Conservation (phyloP, 35 echinoderm and acorn worm species). For the Apostichopus parvimensis region DNA sequence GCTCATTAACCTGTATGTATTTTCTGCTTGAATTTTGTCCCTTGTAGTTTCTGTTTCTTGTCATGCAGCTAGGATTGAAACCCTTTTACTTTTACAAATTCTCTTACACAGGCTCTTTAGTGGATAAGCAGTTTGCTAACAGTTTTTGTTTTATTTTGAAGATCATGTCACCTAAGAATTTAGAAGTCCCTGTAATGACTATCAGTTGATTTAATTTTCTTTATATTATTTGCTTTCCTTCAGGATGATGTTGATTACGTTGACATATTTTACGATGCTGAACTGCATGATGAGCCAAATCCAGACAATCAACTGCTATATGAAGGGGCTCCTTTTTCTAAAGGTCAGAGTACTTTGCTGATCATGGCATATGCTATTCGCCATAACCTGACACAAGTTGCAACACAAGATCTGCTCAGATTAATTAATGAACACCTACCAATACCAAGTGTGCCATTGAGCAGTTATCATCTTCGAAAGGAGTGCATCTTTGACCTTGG, state of each 20-base stretch:
- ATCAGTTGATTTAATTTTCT: too few species aligned
- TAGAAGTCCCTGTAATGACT: too few species aligned
- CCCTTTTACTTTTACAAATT: too few species aligned
- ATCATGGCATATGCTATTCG: conserved; percentile 19
- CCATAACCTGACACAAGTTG: background rate
- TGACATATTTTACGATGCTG: conserved; percentile 19
- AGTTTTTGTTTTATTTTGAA: too few species aligned
- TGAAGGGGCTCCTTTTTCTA: conserved; percentile 5
- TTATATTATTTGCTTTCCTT: too few species aligned
- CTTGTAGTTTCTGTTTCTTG: too few species aligned
- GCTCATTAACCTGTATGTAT: too few species aligned
- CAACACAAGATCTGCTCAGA: conserved; percentile 3
- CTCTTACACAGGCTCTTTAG: too few species aligned
- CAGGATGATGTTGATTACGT: background rate
- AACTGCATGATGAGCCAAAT: background rate
- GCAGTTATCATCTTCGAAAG: conserved; percentile 8
- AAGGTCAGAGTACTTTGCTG: conserved; percentile 1
- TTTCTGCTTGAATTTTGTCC: too few species aligned
- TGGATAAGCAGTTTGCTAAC: too few species aligned
- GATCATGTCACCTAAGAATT: too few species aligned
- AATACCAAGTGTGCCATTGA: background rate
- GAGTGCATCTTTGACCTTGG: background rate
- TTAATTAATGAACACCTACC: conserved; percentile 17
- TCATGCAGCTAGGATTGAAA: too few species aligned
- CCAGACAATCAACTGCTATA: background rate